Base-by-base conservation (phyloP, 2,797 vertebrate species). In the Notolabrus celidotus region DNA sequence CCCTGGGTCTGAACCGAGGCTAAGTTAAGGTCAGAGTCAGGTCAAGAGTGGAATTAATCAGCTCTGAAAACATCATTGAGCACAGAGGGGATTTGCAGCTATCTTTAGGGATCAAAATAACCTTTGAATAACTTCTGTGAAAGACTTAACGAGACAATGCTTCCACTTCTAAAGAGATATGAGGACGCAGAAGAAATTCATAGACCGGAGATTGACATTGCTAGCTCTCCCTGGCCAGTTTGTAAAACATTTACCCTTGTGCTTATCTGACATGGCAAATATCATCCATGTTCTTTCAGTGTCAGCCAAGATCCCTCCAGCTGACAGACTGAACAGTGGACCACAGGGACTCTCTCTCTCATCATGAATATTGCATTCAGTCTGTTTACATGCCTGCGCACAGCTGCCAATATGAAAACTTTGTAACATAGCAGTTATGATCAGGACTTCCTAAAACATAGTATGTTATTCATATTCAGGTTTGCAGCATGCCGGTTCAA, bases 231-330 rank as follows among this genome's bases (percentile, higher is more conserved):
- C 86, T 22, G 34, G 83, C 74, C 83, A 61, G 70, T 90, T 91
- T 91, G 91, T 92, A 86, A 88, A 92, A 88, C 89, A 87, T 91
- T 90, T 88, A 87, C 86, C 85, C 88, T 80, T 15, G 76, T 70
- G 78, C 82, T 83, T 79, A 84, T 89, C 74, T 82, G 88, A 90
- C 91, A 88, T 53, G 69, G 83, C 76, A 72, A 89, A 87, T 79
- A 86, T 83, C 92, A 82, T 81, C 84, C 79, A 83, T 87, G 88
- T 82, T 89, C 83, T 83, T 82, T 88, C 82, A 85, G 72, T 84
- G 88, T 88, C 88, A 85, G 86, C 86, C 86, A 83, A 80, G 80
- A 88, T 83, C 76, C 65, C 80, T 89, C 75, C 58, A 77, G 80
- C 79, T 83, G 91, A 88, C 92, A 88, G 87, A 72, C 79, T 70